A percentile compares a stretch with the other conserved stretches of the same genome.
These are phyloP conservation scores for Batillaria attramentaria DNA, from an alignment of 1,140 invertebrate genomes.

Conservation along the genomic window DNA sequence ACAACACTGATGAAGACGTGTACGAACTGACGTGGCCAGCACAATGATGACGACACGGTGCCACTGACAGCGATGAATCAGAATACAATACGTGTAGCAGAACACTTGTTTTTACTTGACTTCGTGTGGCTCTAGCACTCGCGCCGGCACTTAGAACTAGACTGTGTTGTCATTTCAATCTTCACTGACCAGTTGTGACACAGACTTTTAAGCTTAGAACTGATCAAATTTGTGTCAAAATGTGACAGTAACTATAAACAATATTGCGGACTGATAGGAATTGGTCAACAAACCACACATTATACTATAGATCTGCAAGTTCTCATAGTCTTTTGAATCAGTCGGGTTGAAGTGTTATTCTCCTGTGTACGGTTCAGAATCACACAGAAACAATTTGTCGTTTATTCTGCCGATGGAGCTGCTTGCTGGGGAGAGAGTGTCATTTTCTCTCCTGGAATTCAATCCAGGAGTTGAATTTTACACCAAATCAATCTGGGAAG, in stretches of 20 bases:
- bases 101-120: too few species aligned
- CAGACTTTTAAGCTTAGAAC: too few species aligned
- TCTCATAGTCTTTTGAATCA: not conserved
- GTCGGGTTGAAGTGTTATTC: not conserved
- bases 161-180: too few species aligned
- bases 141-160: too few species aligned
- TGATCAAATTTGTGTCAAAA: too few species aligned
- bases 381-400: too few species aligned
- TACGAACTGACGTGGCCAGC: not conserved
- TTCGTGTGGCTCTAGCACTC: too few species aligned
- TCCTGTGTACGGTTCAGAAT: too few species aligned
- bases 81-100: not conserved
- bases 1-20: not conserved
- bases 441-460: slow-evolving; percentile 22
- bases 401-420: slow-evolving; percentile 7
- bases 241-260: not conserved
- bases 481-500: slow-evolving; percentile 19
- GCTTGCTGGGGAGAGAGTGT: not conserved
- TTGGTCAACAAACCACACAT: not conserved
- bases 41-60: not conserved
- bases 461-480: not conserved
- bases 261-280: not conserved
- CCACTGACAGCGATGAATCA: not conserved
- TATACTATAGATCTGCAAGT: not conserved
- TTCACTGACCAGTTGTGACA: too few species aligned